phyloP scores from a whole-genome alignment of 2,888 invertebrate species.

The Pterostichus madidus region DNA sequence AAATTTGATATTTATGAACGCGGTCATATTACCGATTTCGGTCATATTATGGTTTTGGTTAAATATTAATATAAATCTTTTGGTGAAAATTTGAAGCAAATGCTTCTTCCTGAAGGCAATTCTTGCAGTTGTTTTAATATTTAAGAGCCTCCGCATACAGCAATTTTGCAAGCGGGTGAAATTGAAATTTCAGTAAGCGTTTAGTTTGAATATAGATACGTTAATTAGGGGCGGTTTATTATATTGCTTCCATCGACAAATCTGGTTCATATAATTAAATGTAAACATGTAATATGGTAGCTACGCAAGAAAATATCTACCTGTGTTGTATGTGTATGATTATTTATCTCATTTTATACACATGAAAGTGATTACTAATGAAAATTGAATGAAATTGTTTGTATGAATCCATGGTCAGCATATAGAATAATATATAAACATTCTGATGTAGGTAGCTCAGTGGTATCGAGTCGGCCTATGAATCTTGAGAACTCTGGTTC shows the following conservation, averaged over 20 bases:
- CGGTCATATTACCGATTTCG: too few relatives aligned
- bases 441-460: too few relatives aligned
- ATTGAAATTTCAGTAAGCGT: background rate
- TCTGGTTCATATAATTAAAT: conserved; percentile 44
- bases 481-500: too few relatives aligned
- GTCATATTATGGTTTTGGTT: too few relatives aligned
- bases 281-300: background rate
- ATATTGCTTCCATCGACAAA: conserved; percentile 32
- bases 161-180: conserved; percentile 25
- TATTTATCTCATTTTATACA: background rate
- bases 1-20: too few relatives aligned
- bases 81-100: background rate
- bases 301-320: background rate
- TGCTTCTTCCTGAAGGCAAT: conserved; percentile 15
- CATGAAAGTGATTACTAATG: conserved; percentile 20
- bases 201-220: conserved; percentile 33
- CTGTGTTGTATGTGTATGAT: background rate
- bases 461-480: too few relatives aligned
- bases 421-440: too few relatives aligned
- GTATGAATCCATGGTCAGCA: too few relatives aligned
- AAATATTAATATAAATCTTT: background rate
- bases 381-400: background rate
- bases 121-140: conserved; percentile 35
- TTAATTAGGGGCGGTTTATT: conserved; percentile 31
- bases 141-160: background rate